A percentile compares a stretch with the other conserved stretches of the same genome.
Conservation (phyloP, 2,113 vertebrate species). For the Etheostoma spectabile region DNA sequence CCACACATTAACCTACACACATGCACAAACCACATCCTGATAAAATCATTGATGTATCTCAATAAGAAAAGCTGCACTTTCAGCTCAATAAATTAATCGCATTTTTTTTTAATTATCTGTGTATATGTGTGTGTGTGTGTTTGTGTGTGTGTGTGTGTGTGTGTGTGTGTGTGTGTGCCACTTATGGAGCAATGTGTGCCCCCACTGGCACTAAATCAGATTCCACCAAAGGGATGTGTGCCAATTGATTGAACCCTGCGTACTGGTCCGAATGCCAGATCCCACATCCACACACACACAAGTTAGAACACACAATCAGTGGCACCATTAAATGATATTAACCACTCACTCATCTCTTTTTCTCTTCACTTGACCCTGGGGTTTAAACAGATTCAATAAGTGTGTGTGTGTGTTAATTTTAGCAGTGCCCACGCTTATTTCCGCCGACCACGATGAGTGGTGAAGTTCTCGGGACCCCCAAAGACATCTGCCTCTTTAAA, state of each 20-base stretch:
- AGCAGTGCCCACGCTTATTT: constrained; percentile 65
- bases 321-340: constrained; percentile 60
- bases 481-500: constrained; percentile 57
- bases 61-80: constrained; percentile 96
- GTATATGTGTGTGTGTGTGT: constrained; percentile 29
- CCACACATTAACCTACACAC: constrained; percentile 78
- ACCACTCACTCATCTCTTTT: constrained; percentile 43
- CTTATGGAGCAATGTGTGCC: constrained; percentile 16
- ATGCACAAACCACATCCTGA: constrained; percentile 84
- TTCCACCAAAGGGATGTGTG: constrained; percentile 28
- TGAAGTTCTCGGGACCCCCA: constrained; percentile 52
- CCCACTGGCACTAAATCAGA: constrained; percentile 19
- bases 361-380: constrained; percentile 55
- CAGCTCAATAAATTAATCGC: constrained; percentile 99
- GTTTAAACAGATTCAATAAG: constrained; percentile 61
- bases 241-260: constrained; percentile 46
- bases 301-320: constrained; percentile 55
- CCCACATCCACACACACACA: constrained; percentile 16
- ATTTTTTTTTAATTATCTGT: constrained; percentile 97
- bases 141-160: constrained; percentile 3
- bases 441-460: constrained; percentile 50
- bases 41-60: constrained; percentile 98
- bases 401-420: constrained; percentile 64
- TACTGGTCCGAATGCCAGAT: constrained; percentile 22
- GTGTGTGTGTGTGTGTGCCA: constrained; percentile 13